Percentiles rank a stretch among this genome's conserved stretches.
Evolutionary conservation across 1,140 invertebrate species (phyloP).

Genomic region (Vanessa atalanta): DNA sequence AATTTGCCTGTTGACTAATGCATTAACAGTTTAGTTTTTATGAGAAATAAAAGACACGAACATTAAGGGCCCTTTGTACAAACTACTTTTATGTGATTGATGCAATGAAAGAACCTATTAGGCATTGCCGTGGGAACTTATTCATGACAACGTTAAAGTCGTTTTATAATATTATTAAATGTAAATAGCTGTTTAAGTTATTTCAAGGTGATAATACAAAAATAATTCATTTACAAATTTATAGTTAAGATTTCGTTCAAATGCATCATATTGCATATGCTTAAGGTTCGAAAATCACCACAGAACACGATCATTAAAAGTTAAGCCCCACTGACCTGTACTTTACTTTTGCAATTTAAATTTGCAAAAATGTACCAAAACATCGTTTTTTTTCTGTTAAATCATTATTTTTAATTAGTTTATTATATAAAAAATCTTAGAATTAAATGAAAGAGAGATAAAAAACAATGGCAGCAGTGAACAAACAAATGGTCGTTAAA

Average conservation of each 20-base stretch:
- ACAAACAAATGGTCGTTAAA: background rate
- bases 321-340: too few species aligned
- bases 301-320: too few species aligned
- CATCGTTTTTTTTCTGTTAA: too few species aligned
- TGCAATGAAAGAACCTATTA: slow-evolving; percentile 35
- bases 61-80: slow-evolving; percentile 36
- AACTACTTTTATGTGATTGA: slow-evolving; percentile 39
- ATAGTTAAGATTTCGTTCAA: too few species aligned
- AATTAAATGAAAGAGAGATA: background rate
- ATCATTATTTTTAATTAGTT: too few species aligned
- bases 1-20: slow-evolving; percentile 16
- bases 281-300: too few species aligned
- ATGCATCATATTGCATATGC: too few species aligned
- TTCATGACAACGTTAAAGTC: slow-evolving; percentile 1
- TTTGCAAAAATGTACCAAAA: too few species aligned
- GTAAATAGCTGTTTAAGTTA: background rate
- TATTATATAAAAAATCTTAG: too few species aligned
- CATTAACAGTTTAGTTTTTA: slow-evolving; percentile 30
- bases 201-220: too few species aligned
- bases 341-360: too few species aligned
- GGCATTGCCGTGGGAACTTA: slow-evolving; percentile 21
- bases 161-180: background rate
- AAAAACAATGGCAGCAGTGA: background rate
- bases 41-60: slow-evolving; percentile 33
- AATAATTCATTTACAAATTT: too few species aligned